Percentiles rank a stretch among this genome's conserved stretches.
Evolutionary conservation across 2,888 invertebrate genomes (phyloP).

Genomic region (Scaeva pyrastri): DNA sequence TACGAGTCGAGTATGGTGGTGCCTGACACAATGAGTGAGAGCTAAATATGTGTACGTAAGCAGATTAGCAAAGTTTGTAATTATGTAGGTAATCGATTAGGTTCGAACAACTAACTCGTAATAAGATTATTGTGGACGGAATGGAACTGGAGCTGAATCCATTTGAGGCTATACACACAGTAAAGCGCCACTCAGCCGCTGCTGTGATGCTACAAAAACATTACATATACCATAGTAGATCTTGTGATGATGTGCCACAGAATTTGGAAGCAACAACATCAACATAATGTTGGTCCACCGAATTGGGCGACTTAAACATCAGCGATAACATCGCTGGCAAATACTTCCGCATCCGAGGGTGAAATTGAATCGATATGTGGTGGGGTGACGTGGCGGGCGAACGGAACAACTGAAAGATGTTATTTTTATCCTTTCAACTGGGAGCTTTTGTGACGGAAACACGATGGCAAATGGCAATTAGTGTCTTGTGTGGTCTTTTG

Average conservation of each 20-base stretch:
- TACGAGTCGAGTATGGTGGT: no score
- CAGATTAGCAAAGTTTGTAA: constrained; percentile 84
- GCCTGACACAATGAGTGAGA: constrained; percentile 12
- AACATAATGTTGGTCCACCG: constrained; percentile 32
- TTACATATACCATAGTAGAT: constrained; percentile 9
- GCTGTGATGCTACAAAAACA: constrained; percentile 15
- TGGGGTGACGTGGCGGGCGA: no score
- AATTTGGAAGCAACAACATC: constrained; percentile 41
- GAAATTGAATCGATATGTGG: constrained; percentile 82
- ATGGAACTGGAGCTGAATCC: constrained; percentile 77
- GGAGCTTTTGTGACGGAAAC: background rate
- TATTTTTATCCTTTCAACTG: constrained; percentile 20
- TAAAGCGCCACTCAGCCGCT: background rate
- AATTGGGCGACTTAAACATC: constrained; percentile 50
- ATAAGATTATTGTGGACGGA: constrained; percentile 84
- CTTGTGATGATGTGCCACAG: constrained; percentile 10
- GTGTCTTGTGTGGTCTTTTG: background rate
- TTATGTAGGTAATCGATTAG: constrained; percentile 84
- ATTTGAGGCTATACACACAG: constrained; percentile 24
- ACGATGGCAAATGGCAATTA: background rate
- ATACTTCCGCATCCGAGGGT: constrained; percentile 79
- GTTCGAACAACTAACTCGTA: constrained; percentile 84
- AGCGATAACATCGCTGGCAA: constrained; percentile 50
- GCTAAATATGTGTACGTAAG: constrained; percentile 78
- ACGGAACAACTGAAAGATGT: constrained; percentile 35